Percentiles rank a stretch among this genome's conserved stretches.
phyloP scores from a whole-genome alignment of 2,888 invertebrate species.

The Cryptocheilus praepositus region DNA sequence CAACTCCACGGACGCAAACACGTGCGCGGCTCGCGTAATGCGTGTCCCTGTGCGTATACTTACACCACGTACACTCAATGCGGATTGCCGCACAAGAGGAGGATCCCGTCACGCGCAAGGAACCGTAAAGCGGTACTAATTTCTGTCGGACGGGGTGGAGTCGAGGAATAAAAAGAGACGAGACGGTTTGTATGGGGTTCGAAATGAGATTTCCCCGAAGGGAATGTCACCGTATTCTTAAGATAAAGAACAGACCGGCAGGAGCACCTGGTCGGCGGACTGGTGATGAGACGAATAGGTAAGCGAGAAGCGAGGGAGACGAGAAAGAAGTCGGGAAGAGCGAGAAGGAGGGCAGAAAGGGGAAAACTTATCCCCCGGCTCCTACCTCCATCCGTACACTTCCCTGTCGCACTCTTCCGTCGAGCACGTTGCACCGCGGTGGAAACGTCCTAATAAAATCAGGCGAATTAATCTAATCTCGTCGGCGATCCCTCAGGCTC shows the following conservation, averaged over 20 bases:
- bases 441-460: slow-evolving; percentile 66
- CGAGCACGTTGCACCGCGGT: slow-evolving; percentile 31
- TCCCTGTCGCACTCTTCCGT: background rate
- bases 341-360: slow-evolving; percentile 11
- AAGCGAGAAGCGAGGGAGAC: slow-evolving; percentile 5
- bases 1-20: slow-evolving; percentile 4
- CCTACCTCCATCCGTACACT: background rate
- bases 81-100: slow-evolving; percentile 26
- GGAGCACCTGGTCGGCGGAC: slow-evolving; percentile 48
- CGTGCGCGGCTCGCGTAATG: background rate
- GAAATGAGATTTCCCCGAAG: slow-evolving; percentile 57
- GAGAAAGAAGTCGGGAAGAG: background rate
- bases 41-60: slow-evolving; percentile 3
- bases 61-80: slow-evolving; percentile 14
- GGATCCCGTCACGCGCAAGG: slow-evolving; percentile 51
- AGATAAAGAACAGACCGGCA: slow-evolving; percentile 56
- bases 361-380: slow-evolving; percentile 24
- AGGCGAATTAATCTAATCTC: slow-evolving; percentile 68
- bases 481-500: slow-evolving; percentile 53
- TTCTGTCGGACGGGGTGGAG: slow-evolving; percentile 41
- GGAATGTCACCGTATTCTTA: slow-evolving; percentile 58
- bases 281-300: slow-evolving; percentile 5
- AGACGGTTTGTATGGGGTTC: slow-evolving; percentile 38
- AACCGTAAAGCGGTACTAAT: slow-evolving; percentile 68
- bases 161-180: slow-evolving; percentile 16